Base-by-base conservation (phyloP, 2,888 invertebrate genomes). In the Macrophya annulata region DNA sequence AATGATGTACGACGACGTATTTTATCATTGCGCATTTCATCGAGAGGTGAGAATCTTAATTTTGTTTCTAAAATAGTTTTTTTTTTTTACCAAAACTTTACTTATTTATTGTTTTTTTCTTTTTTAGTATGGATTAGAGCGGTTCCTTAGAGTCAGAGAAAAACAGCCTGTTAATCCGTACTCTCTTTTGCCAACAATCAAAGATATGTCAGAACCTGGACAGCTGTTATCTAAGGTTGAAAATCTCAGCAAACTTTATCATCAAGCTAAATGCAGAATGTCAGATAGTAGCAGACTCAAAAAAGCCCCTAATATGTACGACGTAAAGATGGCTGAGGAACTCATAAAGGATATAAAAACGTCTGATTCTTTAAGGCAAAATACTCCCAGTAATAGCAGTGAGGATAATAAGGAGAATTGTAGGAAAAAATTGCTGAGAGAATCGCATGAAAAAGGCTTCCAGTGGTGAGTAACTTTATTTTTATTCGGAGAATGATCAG, bases 61-160 rank as follows among this genome's bases (percentile, higher is more conserved):
- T 62, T 9, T 21, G 21, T 4, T 12, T 51, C 51, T 3, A 68
- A 76, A 21, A 77, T 59, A 31, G 45, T 2, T 68, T 68, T 37
- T 37, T 8, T 21, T 40, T 40, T 68, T 84, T 25, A 21, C 10
- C 40, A 1, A 79, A 21, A 48, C 17, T 55, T 37, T 15, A 10
- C 71, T 84, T 72, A 45, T 74, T 59, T 86, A 65, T 25, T 9
- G 48, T 81, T 81, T 59, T 15, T 74, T 87, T 12, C 37, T 87
- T 87, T 12, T 31, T 87, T 86, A 93, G 93, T 90, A 88, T 81
- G 90, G 90, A 12, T 88, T 93, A n/a, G 91, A 92, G 77, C 92
- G 89, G 83, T 86, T 85, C 65, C 90, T 88, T 40, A 89, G 89
- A 59, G 10, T 25, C 1, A 89, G 87, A 74, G 87, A 86, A 85